phyloP scores from a whole-genome alignment of 2,113 vertebrate species.

The Nerophis ophidion region DNA sequence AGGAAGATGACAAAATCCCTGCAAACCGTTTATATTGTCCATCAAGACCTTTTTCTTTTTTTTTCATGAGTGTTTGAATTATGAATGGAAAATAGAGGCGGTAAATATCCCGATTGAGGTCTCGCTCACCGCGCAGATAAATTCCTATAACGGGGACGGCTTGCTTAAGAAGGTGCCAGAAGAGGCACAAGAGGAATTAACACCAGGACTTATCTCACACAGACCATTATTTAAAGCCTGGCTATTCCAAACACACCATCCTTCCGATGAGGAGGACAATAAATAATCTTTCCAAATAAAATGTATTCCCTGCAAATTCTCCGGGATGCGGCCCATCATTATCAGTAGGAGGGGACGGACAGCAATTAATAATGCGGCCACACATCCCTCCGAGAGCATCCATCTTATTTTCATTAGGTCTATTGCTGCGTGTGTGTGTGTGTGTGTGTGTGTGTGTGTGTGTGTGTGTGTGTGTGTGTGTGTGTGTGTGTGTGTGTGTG shows the following conservation, averaged over 20 bases:
- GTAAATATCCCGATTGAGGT: slow-evolving; percentile 38
- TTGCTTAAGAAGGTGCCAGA: slow-evolving; percentile 72
- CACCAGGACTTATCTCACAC: slow-evolving; percentile 81
- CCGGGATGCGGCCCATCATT: slow-evolving; percentile 82
- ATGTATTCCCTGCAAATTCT: slow-evolving; percentile 85
- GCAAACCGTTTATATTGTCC: slow-evolving; percentile 26
- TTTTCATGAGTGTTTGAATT: slow-evolving; percentile 30
- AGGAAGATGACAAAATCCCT: slow-evolving; percentile 29
- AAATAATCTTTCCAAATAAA: slow-evolving; percentile 86
- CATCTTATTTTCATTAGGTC: slow-evolving; percentile 76
- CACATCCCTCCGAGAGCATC: slow-evolving; percentile 67
- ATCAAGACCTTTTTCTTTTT: slow-evolving; percentile 22
- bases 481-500: slow-evolving; percentile 40
- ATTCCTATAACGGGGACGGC: slow-evolving; percentile 73
- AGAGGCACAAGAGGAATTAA: slow-evolving; percentile 86
- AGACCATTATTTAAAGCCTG: slow-evolving; percentile 84
- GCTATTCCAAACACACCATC: slow-evolving; percentile 79
- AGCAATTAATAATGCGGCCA: slow-evolving; percentile 81
- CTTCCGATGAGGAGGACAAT: slow-evolving; percentile 80
- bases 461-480: slow-evolving; percentile 41
- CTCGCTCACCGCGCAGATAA: slow-evolving; percentile 36
- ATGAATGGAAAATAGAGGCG: slow-evolving; percentile 26
- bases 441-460: slow-evolving; percentile 22
- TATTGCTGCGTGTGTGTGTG: slow-evolving; percentile 51
- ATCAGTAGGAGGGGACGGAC: slow-evolving; percentile 81